These are phyloP conservation scores for Guaruba guarouba DNA, from an alignment of 2,113 vertebrate genomes.

Conservation along the genomic window DNA sequence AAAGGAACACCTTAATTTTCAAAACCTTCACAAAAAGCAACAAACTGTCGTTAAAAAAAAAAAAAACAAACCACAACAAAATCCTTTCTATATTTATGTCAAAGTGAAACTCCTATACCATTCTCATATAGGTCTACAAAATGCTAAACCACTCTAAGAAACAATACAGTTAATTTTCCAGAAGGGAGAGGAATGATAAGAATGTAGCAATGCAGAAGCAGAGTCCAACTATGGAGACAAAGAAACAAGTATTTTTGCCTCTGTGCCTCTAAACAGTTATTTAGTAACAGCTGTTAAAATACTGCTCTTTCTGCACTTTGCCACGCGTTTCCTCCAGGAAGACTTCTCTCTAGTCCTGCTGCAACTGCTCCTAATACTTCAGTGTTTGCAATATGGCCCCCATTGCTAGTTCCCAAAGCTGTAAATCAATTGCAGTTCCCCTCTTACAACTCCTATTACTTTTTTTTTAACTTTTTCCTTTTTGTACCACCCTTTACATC, in stretches of 20 bases:
- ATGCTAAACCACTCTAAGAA: background rate
- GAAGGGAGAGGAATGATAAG: background rate
- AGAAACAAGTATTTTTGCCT: background rate
- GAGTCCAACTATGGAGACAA: background rate
- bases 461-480: background rate
- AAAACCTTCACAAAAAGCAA: background rate
- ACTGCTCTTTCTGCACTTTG: background rate
- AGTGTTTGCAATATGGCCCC: background rate
- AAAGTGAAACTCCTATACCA: background rate
- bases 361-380: background rate
- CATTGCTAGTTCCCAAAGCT: rapidly evolving
- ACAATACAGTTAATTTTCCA: background rate
- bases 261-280: background rate
- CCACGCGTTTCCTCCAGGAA: background rate
- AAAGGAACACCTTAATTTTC: no score
- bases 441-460: background rate
- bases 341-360: background rate
- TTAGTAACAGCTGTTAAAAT: background rate
- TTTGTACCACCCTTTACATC: rapidly evolving
- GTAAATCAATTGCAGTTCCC: background rate
- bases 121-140: background rate
- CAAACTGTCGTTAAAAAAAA: background rate
- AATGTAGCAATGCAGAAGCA: background rate
- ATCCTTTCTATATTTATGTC: background rate
- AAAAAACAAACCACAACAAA: background rate